phyloP scores from a whole-genome alignment of 92 coral and sea anemone genomes.

The Virgularia gustaviana region DNA sequence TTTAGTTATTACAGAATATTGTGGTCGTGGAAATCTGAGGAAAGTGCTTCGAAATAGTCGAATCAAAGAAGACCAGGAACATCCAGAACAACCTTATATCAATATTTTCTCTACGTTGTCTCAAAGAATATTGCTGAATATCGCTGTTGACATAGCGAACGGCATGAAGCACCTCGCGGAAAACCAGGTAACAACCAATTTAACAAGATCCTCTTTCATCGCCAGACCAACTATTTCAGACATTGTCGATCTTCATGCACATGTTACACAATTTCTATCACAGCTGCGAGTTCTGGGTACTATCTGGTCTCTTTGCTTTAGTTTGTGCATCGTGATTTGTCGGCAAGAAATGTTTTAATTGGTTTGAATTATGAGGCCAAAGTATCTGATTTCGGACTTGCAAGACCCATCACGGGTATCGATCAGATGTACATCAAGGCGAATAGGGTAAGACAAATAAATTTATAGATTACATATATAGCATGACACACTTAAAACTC shows the following conservation, averaged over 20 bases:
- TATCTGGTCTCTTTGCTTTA: too few species aligned
- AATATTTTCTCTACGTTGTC: too few species aligned
- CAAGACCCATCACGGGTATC: slow-evolving; percentile 8
- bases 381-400: slow-evolving; percentile 14
- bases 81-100: not conserved
- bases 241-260: too few species aligned
- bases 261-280: too few species aligned
- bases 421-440: slow-evolving; percentile 32
- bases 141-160: slow-evolving; percentile 1
- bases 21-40: not conserved
- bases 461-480: too few species aligned
- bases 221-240: not conserved
- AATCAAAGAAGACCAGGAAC: not conserved
- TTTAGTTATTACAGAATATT: slow-evolving; percentile 9
- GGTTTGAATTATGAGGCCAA: slow-evolving; percentile 16
- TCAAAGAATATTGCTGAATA: not conserved
- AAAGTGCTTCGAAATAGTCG: slow-evolving; percentile 1
- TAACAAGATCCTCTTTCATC: too few species aligned
- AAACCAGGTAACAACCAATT: not conserved
- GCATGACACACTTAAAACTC: too few species aligned
- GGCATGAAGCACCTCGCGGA: slow-evolving; percentile 8
- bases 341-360: slow-evolving; percentile 20
- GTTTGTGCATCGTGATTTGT: slow-evolving; percentile 33
- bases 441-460: slow-evolving; percentile 30
- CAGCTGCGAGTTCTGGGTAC: too few species aligned